Conservation (phyloP, 2,113 vertebrate genomes). For the Micronycteris hirsuta region DNA sequence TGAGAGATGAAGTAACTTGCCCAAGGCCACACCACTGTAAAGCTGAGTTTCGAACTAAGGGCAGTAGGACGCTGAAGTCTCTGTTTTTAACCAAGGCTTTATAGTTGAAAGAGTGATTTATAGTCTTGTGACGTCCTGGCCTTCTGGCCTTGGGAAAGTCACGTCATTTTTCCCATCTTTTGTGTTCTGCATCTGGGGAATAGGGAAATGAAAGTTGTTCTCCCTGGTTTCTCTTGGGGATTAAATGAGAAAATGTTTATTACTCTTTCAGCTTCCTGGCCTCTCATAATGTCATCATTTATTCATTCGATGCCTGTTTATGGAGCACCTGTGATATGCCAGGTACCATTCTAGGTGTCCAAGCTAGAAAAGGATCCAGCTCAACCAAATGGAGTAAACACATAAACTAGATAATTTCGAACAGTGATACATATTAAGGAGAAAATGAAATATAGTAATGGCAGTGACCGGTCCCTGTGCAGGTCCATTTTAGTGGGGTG, state of each 20-base stretch:
- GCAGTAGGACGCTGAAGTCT: background rate
- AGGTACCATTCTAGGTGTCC: background rate
- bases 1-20: background rate
- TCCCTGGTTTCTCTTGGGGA: background rate
- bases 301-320: background rate
- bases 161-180: background rate
- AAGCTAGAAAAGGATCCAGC: background rate
- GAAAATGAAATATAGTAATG: background rate
- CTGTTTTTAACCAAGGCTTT: background rate
- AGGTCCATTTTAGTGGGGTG: background rate
- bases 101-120: fast-evolving
- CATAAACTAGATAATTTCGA: background rate
- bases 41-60: background rate
- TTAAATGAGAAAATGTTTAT: background rate
- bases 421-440: background rate
- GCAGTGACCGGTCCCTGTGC: fast-evolving
- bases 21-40: background rate
- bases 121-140: background rate
- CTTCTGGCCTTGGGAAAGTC: background rate
- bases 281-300: background rate
- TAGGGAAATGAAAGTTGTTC: background rate
- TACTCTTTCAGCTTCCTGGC: background rate
- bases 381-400: background rate
- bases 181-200: background rate
- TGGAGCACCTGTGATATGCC: background rate